These are phyloP conservation scores for Steinernema khuongi DNA, from an alignment of 1,140 invertebrate species.

Conservation along the genomic window DNA sequence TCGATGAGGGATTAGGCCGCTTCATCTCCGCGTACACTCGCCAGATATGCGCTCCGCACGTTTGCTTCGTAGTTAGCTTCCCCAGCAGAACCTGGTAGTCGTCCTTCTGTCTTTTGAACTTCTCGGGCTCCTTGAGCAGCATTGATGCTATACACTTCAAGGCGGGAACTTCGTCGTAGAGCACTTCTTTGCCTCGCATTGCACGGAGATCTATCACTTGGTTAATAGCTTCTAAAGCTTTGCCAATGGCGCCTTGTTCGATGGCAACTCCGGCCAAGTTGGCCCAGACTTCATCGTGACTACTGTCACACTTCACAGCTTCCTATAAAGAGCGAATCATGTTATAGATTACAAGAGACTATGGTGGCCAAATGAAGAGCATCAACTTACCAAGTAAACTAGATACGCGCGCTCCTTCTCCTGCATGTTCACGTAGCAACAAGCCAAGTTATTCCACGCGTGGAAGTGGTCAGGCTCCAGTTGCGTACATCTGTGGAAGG, in stretches of 20 bases:
- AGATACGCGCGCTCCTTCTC: constrained; percentile 67
- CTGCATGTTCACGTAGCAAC: constrained; percentile 79
- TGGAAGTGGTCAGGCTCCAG: constrained; percentile 81
- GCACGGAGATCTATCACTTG: background rate
- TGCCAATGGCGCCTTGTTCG: background rate
- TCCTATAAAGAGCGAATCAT: constrained; percentile 66
- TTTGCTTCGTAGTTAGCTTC: background rate
- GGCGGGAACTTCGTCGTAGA: background rate
- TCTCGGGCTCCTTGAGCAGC: background rate
- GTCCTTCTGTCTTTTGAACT: background rate
- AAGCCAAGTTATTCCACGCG: constrained; percentile 93
- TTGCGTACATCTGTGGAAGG: constrained; percentile 77
- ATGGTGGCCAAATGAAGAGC: constrained; percentile 27
- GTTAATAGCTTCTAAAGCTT: background rate
- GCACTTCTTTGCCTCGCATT: background rate
- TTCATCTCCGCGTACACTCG: background rate
- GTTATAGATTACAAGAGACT: constrained; percentile 35
- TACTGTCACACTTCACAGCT: constrained; percentile 83
- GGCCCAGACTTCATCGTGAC: constrained; percentile 94
- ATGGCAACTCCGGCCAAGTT: constrained; percentile 63
- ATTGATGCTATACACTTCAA: background rate
- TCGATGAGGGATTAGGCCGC: background rate
- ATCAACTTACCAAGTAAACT: constrained; percentile 6
- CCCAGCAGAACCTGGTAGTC: background rate
- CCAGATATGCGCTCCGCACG: background rate